Evolutionary conservation across 1,140 invertebrate genomes (phyloP), one percentile per base, ranked within the genome.

Genomic region (Chelonus insularis): DNA sequence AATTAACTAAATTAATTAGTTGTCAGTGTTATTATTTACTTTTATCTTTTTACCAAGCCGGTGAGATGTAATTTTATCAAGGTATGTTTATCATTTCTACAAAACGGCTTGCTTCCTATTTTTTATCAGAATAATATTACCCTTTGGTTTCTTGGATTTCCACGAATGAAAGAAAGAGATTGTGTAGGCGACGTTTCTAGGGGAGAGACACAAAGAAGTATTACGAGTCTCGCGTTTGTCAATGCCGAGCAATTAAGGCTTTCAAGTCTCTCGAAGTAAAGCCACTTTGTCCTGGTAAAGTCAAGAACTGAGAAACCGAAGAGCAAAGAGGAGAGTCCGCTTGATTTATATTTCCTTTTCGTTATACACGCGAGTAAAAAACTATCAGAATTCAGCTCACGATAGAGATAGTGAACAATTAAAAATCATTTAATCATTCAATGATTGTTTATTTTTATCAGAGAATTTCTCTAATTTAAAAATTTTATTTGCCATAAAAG

Each of bases 231-330:
- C 65, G 43, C 62, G 68, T 67, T 69, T 74, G 71, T 73, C 72
- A 73, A 74, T 74, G 70, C 63, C 52, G 55, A 62, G 70, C 72
- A 73, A 74, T 74, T 74, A 74, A 74, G 71, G 68, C 70, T 68
- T 74, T 29, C 25, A 70, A 69, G 71, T 71, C 68, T 69, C 48
- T 50, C 62, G 43, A 63, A 62, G 50, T 21, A 14, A 39, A 62
- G 64, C 60, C 63, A 62, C 47, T 59, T 64, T 62, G 66, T 71
- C 64, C 63, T 67, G 56, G 62, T 57, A 32, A 6, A 21, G 25
- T 16, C 6, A n/a, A 48, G 20, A 25, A 20, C 23, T n/a, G 45
- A 23, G 11, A 25, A 25, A 23, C 14, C 11, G 18, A 48, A 48
- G 21, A 23, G 45, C 12, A 20, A 45, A 45, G 16, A 45, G 41